Base-by-base conservation (phyloP, 2,113 vertebrate species). In the Ophiodon elongatus region DNA sequence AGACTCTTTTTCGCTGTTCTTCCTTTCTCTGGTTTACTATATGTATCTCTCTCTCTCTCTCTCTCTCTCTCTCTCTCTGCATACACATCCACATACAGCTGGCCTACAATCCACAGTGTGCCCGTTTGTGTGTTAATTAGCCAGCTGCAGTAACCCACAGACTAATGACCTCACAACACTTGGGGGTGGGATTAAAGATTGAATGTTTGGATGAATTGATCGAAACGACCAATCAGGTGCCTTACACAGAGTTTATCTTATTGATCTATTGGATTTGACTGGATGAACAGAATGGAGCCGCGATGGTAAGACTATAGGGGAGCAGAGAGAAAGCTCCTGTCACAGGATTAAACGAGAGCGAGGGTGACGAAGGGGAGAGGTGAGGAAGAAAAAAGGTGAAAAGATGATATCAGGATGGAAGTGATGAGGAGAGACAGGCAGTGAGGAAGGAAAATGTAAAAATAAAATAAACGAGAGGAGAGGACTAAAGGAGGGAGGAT, bases 81-180 rank as follows among this genome's bases (percentile, higher is more conserved):
- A 29, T 2, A 25, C 33, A 79, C 72, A 31, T 23, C 9, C 76
- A 84, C 63, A 73, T 63, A 77, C 56, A 78, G 75, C 47, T 63
- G 52, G 41, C 57, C 72, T 52, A 66, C 74, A 76, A 57, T 50
- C 31, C 59, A 73, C 17, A 21, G n/a, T n/a, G 37, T 66, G 31
- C 4, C 3, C 23, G 15, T 14, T 35, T 65, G 59, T 64, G 60
- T 76, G 68, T 65, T 76, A 79, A 88, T 79, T 70, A 70, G 8
- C 56, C 80, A 78, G 85, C 83, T 80, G 76, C 73, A 83, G 84
- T 60, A 70, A 77, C 64, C 63, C 66, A 89, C 39, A 69, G 43
- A 79, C 73, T 73, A 75, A 85, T 67, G 73, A 78, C 57, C 67
- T 90, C 69, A 41, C 62, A 81, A 66, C 33, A 82, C 54, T 2